A percentile compares a stretch with the other conserved stretches of the same genome.
Evolutionary conservation across 2,797 vertebrate genomes (phyloP).

Genomic region (Oceanodroma leucorhoa): DNA sequence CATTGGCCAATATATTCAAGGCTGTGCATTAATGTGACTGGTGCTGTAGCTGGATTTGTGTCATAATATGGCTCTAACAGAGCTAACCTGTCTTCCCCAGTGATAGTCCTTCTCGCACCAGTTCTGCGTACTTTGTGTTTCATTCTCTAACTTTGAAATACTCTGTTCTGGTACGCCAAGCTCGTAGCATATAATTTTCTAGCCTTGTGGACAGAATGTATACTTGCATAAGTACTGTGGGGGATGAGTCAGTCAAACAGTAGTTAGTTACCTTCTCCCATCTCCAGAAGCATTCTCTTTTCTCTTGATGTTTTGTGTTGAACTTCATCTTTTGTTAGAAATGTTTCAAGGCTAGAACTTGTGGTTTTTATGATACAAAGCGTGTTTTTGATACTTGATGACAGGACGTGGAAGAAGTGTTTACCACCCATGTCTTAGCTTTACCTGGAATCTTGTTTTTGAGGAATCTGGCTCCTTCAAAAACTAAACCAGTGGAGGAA

Average conservation of each 20-base stretch:
- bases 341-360: background rate
- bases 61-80: background rate
- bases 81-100: background rate
- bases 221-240: background rate
- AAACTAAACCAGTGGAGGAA: background rate
- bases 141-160: background rate
- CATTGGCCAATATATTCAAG: accelerated
- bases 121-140: background rate
- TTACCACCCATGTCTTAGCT: accelerated
- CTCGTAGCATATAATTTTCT: background rate
- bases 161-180: background rate
- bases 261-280: background rate
- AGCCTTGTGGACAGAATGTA: background rate
- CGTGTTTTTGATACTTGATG: background rate
- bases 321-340: background rate
- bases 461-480: background rate
- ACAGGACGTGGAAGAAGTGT: background rate
- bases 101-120: background rate
- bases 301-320: background rate
- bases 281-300: background rate
- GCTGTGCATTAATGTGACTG: background rate
- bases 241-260: background rate
- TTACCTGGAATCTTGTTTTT: background rate
- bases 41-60: background rate
- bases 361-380: background rate